Evolutionary conservation across 2,888 invertebrate genomes (phyloP), one percentile per base, ranked within the genome.

Genomic region (Carpatolechia fugitivella): DNA sequence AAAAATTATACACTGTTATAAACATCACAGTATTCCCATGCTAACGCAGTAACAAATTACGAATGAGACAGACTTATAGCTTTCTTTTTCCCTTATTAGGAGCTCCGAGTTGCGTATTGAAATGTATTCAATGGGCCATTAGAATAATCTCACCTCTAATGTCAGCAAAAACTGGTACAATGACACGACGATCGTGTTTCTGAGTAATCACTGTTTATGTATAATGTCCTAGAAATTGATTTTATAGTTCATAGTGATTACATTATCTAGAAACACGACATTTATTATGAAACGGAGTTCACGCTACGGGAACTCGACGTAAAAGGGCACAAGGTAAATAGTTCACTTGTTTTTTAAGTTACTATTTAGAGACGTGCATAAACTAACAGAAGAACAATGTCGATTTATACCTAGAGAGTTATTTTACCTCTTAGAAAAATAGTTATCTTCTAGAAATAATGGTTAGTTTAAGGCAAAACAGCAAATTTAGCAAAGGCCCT

Each of bases 111-210:
- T 44, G 44, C 10, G 8, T 44, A 44, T 44, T 44, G 29, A 44
- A 44, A 29, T 44, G 20, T 4, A 18, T n/a, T 48, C 48, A 48
- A 48, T 48, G 16, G 48, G 35, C 48, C 33, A 48, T 48, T 31
- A 35, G 18, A 33, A 33, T n/a, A 10, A 33, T 48, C 48, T 35
- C 48, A 48, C 48, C 33, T 48, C 18, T 18, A 20, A 48, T 20
- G 31, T 3, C 10, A 8, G 35, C 35, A 48, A 48, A 48, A 48
- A 48, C 16, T 4, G 11, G 4, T 10, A 48, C 48, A 48, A 48
- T 31, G 33, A 24, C 41, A 41, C 16, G 16, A 5, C 3, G 8
- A 44, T 44, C 16, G 16, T 44, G 24, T 24, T 24, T 44, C 24
- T 44, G 10, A 10, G 24, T 44, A 44, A 20, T 24, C 44, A 11